A percentile compares a stretch with the other conserved stretches of the same genome.
Evolutionary conservation across 2,888 invertebrate genomes (phyloP).

Genomic region (Mellilla xanthometata): DNA sequence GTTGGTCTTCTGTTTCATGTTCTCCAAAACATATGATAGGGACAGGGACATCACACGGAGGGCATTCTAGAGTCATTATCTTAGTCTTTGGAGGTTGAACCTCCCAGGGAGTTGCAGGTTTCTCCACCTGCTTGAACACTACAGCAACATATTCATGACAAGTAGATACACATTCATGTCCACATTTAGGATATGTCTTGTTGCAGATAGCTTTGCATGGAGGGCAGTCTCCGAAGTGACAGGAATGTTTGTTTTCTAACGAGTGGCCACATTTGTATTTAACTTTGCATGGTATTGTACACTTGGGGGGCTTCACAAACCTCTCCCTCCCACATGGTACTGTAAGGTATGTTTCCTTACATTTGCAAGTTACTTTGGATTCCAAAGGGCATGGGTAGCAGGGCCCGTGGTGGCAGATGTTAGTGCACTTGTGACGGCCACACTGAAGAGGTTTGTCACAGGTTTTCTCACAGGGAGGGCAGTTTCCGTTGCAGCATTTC

Average conservation of each 20-base stretch:
- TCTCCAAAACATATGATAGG: slow-evolving; percentile 88
- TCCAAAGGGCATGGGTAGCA: slow-evolving; percentile 92
- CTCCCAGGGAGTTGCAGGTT: slow-evolving; percentile 87
- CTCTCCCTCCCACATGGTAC: slow-evolving; percentile 94
- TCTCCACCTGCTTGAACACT: slow-evolving; percentile 80
- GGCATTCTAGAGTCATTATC: slow-evolving; percentile 84
- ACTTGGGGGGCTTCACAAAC: slow-evolving; percentile 90
- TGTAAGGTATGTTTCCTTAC: slow-evolving; percentile 88
- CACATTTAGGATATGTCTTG: slow-evolving; percentile 80
- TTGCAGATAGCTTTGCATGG: slow-evolving; percentile 90
- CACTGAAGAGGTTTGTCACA: slow-evolving; percentile 93
- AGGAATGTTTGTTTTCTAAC: slow-evolving; percentile 87
- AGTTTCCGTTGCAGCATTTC: slow-evolving; percentile 94
- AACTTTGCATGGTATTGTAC: slow-evolving; percentile 87
- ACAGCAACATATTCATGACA: slow-evolving; percentile 91
- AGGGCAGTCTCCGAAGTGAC: slow-evolving; percentile 93
- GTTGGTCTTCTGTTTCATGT: slow-evolving; percentile 86
- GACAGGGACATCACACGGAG: slow-evolving; percentile 87
- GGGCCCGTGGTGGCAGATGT: slow-evolving; percentile 90
- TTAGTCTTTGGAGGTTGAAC: slow-evolving; percentile 73
- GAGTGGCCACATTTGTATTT: slow-evolving; percentile 93
- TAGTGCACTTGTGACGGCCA: slow-evolving; percentile 92
- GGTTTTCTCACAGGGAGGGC: slow-evolving; percentile 91
- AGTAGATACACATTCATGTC: slow-evolving; percentile 86
- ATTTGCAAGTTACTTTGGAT: slow-evolving; percentile 89